A percentile compares a stretch with the other conserved stretches of the same genome.
Conservation (phyloP, 2,113 vertebrate genomes). For the Colinus virginianus region DNA sequence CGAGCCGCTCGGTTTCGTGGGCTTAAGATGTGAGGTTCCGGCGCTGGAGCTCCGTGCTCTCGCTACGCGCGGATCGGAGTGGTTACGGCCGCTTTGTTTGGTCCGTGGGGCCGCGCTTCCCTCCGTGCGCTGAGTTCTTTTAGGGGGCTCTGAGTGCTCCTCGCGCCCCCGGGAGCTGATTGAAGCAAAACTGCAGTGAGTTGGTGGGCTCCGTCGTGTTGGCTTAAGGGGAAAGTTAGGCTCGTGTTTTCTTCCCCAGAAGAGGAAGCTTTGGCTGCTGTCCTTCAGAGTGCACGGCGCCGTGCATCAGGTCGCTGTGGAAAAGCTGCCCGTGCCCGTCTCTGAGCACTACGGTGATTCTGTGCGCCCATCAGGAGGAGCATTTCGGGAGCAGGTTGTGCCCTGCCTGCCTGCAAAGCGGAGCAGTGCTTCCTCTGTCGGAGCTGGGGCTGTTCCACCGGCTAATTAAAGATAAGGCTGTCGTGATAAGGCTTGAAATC, state of each 20-base stretch:
- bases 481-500: background rate
- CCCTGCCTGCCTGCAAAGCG: background rate
- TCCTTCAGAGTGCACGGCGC: too few species aligned
- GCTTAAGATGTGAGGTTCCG: too few species aligned
- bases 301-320: too few species aligned
- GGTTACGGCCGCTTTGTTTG: background rate
- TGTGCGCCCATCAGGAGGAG: background rate
- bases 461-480: background rate
- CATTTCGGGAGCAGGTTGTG: background rate
- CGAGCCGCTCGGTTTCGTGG: background rate
- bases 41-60: too few species aligned
- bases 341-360: background rate
- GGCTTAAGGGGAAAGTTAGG: background rate
- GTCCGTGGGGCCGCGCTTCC: background rate
- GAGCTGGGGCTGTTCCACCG: rapidly evolving
- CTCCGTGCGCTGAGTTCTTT: background rate
- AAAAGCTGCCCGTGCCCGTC: background rate
- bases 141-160: background rate
- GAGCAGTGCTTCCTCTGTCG: background rate
- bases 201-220: rapidly evolving
- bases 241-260: rapidly evolving
- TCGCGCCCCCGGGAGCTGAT: rapidly evolving
- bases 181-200: background rate
- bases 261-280: background rate
- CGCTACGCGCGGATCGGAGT: too few species aligned